Percentiles rank a stretch among this genome's conserved stretches.
Evolutionary conservation across 1,140 invertebrate genomes (phyloP).

Genomic region (Nephila pilipes): DNA sequence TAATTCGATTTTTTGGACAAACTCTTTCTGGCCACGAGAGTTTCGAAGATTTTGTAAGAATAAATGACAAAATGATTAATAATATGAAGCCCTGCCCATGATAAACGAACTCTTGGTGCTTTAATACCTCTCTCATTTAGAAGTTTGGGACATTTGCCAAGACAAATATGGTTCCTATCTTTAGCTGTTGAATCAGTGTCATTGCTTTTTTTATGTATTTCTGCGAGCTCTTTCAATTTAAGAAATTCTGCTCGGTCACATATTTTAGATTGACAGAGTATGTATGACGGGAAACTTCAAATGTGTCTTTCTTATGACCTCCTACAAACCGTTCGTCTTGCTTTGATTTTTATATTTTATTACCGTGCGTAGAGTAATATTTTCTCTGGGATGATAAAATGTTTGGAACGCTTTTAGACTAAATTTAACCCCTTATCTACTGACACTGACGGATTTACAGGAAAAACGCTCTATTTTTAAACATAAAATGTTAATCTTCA

Average conservation of each 20-base stretch:
- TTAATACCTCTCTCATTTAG: constrained; percentile 54
- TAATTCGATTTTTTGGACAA: constrained; percentile 33
- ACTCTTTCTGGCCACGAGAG: not conserved
- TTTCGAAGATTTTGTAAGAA: constrained; percentile 45
- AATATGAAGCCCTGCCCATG: constrained; percentile 45
- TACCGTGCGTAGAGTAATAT: not conserved
- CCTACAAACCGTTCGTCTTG: not conserved
- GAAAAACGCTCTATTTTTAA: not conserved
- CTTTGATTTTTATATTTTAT: not conserved
- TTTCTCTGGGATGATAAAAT: not conserved
- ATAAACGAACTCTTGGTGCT: constrained; percentile 52
- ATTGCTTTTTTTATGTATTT: constrained; percentile 38
- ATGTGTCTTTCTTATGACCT: constrained; percentile 12
- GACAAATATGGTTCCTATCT: constrained; percentile 64
- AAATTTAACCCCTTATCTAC: not conserved
- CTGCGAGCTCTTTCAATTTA: constrained; percentile 3
- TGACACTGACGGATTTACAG: not conserved
- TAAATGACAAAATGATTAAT: constrained; percentile 66
- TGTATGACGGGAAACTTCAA: constrained; percentile 2
- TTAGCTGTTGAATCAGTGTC: constrained; percentile 65
- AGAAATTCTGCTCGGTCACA: not conserved
- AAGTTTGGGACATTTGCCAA: constrained; percentile 57
- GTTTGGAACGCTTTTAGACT: not conserved
- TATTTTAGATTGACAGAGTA: constrained; percentile 41
- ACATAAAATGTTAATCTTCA: too few relatives aligned